Evolutionary conservation across 37 sponge, comb jelly and placozoan genomes (phyloP).

Genomic region (Oopsacas minuta): DNA sequence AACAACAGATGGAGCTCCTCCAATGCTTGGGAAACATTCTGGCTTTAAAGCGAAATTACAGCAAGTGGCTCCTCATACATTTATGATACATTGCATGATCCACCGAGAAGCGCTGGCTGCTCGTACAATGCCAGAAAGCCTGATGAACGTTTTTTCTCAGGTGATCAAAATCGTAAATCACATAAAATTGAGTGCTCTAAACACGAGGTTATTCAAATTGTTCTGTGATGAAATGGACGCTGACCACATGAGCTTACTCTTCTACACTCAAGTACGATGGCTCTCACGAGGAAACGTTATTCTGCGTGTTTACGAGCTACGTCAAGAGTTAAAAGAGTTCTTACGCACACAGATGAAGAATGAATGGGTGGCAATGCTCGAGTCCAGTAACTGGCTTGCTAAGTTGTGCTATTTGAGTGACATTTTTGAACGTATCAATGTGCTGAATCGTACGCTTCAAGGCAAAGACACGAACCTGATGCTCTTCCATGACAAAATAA

Average conservation of each 20-base stretch:
- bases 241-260: slow-evolving; percentile 4
- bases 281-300: slow-evolving; percentile 19
- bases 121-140: slow-evolving; percentile 17
- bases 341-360: slow-evolving; percentile 7
- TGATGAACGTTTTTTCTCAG: background rate
- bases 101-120: slow-evolving; percentile 12
- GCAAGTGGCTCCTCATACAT: slow-evolving; percentile 14
- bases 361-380: slow-evolving; percentile 9
- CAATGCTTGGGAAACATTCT: slow-evolving; percentile 17
- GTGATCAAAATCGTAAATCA: slow-evolving; percentile 13
- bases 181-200: slow-evolving; percentile 17
- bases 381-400: slow-evolving; percentile 1
- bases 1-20: slow-evolving; percentile 15
- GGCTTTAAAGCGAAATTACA: slow-evolving; percentile 16
- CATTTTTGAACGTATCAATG: slow-evolving; percentile 18
- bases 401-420: slow-evolving; percentile 16
- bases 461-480: background rate
- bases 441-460: no score
- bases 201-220: slow-evolving; percentile 16
- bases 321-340: slow-evolving; percentile 17
- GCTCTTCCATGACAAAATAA: background rate
- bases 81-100: slow-evolving; percentile 16
- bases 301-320: slow-evolving; percentile 17
- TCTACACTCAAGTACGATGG: background rate
- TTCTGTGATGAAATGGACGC: slow-evolving; percentile 17